Evolutionary conservation across 1,140 invertebrate genomes (phyloP), one percentile per base, ranked within the genome.

Genomic region (Calycopis cecrops): DNA sequence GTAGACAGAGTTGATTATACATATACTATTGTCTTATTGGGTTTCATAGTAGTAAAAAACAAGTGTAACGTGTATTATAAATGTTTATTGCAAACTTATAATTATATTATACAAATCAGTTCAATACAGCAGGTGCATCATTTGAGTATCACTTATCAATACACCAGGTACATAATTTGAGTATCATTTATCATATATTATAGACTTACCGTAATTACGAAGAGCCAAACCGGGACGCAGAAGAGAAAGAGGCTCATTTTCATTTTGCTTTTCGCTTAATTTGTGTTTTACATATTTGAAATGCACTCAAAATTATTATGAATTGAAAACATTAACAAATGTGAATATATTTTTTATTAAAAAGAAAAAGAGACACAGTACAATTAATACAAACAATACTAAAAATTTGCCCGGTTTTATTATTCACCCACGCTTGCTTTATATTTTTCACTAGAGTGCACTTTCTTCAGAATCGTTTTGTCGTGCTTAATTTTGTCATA

Each of bases 271-370:
- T 51, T 51, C 28, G 48, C 28, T 50, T 35, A 11, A 35, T 33
- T 49, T 28, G n/a, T 33, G 9, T 49, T 12, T 33, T 33, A 33
- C 21, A 49, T 49, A 49, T 49, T 49, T 35, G 14, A 48, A 51
- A 38, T 52, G 50, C 33, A 52, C 10, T 48, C 44, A 48, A 48
- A 48, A 48, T 48, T 28, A 48, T 48, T 18, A 48, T 18, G 44
- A 53, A 44, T 44, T 53, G 38, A 53, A 54, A 54, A 44, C 52
- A 44, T 54, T 44, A 54, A 54, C 44, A 55, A 48, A 55, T 55
- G 42, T 55, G 42, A 52, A 52, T 52, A 52, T 52, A 52, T 50
- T 55, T 55, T 55, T 55, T 55, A 55, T 55, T 55, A 55, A 55
- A 55, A 55, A 48, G 28, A 48, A 55, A 55, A 48, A 28, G n/a